Percentiles rank a stretch among this genome's conserved stretches.
Conservation (phyloP, 2,113 vertebrate genomes). For the Pterocles gutturalis region DNA sequence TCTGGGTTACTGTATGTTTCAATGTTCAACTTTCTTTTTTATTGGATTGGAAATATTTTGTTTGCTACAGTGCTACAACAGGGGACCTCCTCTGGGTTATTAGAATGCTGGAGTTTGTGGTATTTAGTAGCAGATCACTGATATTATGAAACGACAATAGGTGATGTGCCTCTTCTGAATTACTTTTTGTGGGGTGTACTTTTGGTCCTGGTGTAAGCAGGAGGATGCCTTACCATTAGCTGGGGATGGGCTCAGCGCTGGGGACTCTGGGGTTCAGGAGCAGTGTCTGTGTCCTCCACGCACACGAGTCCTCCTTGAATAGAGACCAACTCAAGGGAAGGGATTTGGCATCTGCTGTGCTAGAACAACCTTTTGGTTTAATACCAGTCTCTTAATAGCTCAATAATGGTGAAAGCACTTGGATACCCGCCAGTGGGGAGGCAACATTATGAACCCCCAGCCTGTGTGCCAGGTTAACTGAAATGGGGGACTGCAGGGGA, state of each 20-base stretch:
- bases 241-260: background rate
- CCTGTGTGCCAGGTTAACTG: background rate
- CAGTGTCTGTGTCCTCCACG: too few species aligned
- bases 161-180: background rate
- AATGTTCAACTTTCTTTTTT: rapidly evolving
- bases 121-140: background rate
- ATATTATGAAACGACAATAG: too few species aligned
- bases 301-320: background rate
- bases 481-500: background rate
- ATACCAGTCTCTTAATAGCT: too few species aligned
- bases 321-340: background rate
- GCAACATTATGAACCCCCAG: rapidly evolving
- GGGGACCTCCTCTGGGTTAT: background rate
- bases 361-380: background rate
- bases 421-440: rapidly evolving
- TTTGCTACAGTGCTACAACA: rapidly evolving
- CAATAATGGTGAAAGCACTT: background rate
- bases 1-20: background rate
- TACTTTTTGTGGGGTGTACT: background rate
- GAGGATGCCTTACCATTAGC: rapidly evolving
- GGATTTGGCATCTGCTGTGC: background rate
- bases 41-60: background rate
- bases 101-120: rapidly evolving
- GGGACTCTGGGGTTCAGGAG: background rate
- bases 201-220: background rate